Conservation (phyloP, 2,888 invertebrate genomes). For the Gerris lacustris region DNA sequence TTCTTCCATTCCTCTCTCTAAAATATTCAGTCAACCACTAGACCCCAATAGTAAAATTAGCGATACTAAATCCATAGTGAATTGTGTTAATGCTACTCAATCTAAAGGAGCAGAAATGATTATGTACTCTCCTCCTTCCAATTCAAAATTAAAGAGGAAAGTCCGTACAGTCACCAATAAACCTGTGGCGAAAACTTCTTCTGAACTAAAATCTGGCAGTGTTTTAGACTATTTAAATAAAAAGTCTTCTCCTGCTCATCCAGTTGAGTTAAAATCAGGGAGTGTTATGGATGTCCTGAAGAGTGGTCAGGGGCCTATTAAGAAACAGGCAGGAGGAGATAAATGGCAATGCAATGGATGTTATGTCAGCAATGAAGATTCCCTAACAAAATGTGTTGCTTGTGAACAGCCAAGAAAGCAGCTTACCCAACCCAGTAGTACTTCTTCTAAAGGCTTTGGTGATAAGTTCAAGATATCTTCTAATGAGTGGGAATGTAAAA, state of each 20-base stretch:
- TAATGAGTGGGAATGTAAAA: conserved; percentile 44
- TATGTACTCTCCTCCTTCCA: conserved; percentile 14
- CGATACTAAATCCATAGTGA: neutral
- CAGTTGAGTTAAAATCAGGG: conserved; percentile 18
- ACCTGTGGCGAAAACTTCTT: conserved; percentile 22
- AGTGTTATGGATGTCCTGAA: conserved; percentile 1
- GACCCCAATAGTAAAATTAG: neutral
- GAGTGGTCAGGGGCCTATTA: conserved; percentile 38
- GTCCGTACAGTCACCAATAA: neutral
- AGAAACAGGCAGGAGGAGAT: conserved; percentile 38
- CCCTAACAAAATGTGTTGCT: conserved; percentile 42
- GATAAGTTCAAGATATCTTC: conserved; percentile 21
- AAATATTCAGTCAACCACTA: neutral
- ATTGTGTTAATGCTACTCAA: neutral
- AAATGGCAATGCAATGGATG: conserved; percentile 57
- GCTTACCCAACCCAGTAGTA: neutral
- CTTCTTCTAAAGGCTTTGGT: conserved; percentile 21
- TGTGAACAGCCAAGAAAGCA: conserved; percentile 38
- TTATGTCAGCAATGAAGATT: conserved; percentile 45
- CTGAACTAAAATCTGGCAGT: conserved; percentile 38
- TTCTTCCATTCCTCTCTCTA: neutral
- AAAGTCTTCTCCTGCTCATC: neutral
- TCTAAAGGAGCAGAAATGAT: neutral
- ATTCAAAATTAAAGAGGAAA: conserved; percentile 16
- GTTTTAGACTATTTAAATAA: conserved; percentile 39